Evolutionary conservation across 2,797 vertebrate genomes (phyloP).

Genomic region (Ctenopoma multispine): DNA sequence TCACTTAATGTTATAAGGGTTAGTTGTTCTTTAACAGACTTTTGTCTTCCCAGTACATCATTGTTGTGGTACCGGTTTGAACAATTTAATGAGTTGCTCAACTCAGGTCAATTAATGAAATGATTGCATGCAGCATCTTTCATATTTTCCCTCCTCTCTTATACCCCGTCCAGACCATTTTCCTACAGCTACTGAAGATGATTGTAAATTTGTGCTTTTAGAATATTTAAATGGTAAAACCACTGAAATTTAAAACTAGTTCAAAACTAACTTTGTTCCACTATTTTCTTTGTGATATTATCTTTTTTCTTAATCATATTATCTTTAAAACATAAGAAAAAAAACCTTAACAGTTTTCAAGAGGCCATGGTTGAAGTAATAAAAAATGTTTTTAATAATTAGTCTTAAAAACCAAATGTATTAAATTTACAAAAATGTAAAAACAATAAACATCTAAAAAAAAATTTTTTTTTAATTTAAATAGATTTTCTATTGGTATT

Average conservation of each 20-base stretch:
- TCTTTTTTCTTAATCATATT: too few species aligned
- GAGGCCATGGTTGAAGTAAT: too few species aligned
- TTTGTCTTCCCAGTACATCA: slow-evolving; percentile 54
- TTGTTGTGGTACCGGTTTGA: slow-evolving; percentile 62
- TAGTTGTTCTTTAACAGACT: slow-evolving; percentile 49
- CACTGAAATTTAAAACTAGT: background rate
- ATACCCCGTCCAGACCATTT: background rate
- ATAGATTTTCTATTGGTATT: too few species aligned
- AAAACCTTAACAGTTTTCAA: too few species aligned
- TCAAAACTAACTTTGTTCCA: too few species aligned
- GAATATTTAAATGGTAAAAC: background rate
- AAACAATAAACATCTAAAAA: too few species aligned
- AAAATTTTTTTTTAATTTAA: too few species aligned
- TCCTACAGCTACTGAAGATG: background rate
- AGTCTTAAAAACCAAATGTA: too few species aligned
- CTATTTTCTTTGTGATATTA: too few species aligned
- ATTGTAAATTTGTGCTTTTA: slow-evolving; percentile 1
- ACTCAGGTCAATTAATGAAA: slow-evolving; percentile 53
- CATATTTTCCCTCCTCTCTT: slow-evolving; percentile 13
- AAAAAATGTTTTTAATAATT: too few species aligned
- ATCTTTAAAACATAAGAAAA: too few species aligned
- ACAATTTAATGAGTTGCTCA: slow-evolving; percentile 64
- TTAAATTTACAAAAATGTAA: too few species aligned
- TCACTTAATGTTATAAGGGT: slow-evolving; percentile 68
- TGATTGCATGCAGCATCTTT: slow-evolving; percentile 23